Conservation (phyloP, 1,140 invertebrate genomes). For the Arion vulgaris region DNA sequence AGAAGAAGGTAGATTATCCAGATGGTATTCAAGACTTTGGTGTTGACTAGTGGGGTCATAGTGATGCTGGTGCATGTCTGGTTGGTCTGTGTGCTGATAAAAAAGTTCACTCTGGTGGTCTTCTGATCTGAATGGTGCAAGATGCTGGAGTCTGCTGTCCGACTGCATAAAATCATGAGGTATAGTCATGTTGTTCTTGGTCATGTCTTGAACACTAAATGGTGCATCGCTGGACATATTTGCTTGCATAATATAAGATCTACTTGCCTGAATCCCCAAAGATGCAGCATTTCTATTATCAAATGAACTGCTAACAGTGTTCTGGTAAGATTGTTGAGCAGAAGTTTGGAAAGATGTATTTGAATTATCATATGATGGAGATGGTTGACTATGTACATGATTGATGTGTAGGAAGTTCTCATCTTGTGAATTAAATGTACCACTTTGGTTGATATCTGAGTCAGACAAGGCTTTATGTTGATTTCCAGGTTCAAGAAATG, state of each 20-base stretch:
- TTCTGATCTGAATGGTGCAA: neutral
- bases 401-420: slow-evolving; percentile 20
- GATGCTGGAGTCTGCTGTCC: slow-evolving; percentile 11
- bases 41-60: neutral
- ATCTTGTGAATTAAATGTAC: slow-evolving; percentile 7
- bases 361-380: slow-evolving; percentile 1
- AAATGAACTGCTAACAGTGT: neutral
- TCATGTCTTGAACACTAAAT: slow-evolving; percentile 2
- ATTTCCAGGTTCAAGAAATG: slow-evolving; percentile 6
- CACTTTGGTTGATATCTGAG: neutral
- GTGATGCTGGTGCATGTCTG: neutral
- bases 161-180: slow-evolving; percentile 5
- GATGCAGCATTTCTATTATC: neutral
- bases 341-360: neutral
- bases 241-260: slow-evolving; percentile 13
- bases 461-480: neutral
- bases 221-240: neutral
- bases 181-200: slow-evolving; percentile 8
- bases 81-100: slow-evolving; percentile 6
- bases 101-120: slow-evolving; percentile 3
- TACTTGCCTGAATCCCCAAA: neutral
- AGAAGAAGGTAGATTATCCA: slow-evolving; percentile 10
- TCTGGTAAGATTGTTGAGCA: slow-evolving; percentile 9
- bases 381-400: slow-evolving; percentile 10
- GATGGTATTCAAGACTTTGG: slow-evolving; percentile 12